phyloP scores from a whole-genome alignment of 2,797 vertebrate species.

The Cuculus canorus region DNA sequence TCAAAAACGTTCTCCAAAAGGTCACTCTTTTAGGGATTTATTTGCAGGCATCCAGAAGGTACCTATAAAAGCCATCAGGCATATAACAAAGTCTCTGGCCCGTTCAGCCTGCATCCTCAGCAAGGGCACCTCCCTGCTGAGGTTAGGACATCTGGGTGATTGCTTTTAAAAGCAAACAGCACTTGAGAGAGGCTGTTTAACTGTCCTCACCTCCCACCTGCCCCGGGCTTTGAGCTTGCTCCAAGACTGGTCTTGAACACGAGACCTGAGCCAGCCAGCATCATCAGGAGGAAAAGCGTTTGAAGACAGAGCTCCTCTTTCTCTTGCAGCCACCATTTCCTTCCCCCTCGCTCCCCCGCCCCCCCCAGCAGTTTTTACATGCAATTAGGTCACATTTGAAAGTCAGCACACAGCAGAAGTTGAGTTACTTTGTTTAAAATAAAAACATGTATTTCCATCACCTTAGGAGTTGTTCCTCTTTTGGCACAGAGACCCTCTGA shows the following conservation, averaged over 20 bases:
- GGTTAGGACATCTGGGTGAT: fast-evolving
- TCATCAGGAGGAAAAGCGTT: fast-evolving
- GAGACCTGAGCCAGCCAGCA: background rate
- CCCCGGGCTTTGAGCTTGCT: background rate
- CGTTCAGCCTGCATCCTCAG: background rate
- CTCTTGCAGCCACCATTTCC: background rate
- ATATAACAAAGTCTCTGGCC: background rate
- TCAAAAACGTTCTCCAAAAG: background rate
- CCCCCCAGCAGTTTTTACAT: background rate
- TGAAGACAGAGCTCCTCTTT: background rate
- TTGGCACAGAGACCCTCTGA: conserved; percentile 27
- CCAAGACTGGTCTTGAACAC: fast-evolving
- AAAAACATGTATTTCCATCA: conserved; percentile 35
- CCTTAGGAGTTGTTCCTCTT: conserved; percentile 43
- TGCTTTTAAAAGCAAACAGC: background rate
- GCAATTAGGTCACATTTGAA: conserved; percentile 50
- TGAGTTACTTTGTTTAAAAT: conserved; percentile 28
- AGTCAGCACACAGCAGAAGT: background rate
- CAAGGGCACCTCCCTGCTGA: background rate
- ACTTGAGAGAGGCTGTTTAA: fast-evolving
- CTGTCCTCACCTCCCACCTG: background rate
- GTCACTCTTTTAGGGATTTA: background rate
- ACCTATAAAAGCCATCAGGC: background rate
- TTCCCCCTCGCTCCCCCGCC: fast-evolving
- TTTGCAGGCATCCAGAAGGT: background rate